These are phyloP conservation scores for Cichlasoma orientale DNA, from an alignment of 2,797 vertebrate genomes.

Conservation along the genomic window DNA sequence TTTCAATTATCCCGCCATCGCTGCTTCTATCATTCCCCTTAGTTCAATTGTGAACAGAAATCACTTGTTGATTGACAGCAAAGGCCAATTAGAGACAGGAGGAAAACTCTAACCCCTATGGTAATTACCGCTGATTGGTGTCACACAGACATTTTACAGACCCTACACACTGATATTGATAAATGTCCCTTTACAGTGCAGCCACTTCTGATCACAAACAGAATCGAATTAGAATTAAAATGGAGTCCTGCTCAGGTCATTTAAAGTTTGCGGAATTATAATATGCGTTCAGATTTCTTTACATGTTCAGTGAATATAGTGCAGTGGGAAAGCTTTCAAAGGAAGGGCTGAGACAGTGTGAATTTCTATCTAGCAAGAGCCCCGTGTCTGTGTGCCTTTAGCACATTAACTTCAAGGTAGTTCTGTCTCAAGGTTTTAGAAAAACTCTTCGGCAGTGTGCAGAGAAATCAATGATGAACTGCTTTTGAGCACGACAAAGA, in stretches of 20 bases:
- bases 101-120: conserved; percentile 69
- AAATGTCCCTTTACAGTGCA: conserved; percentile 34
- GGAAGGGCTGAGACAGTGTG: conserved; percentile 39
- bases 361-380: conserved; percentile 46
- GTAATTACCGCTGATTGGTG: conserved; percentile 81
- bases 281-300: conserved; percentile 41
- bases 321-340: conserved; percentile 41
- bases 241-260: conserved; percentile 1
- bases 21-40: conserved; percentile 74
- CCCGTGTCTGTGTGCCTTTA: conserved; percentile 52
- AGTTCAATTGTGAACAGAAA: conserved; percentile 80
- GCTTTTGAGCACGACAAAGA: conserved; percentile 59
- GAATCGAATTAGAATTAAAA: conserved; percentile 20
- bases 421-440: conserved; percentile 58
- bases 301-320: conserved; percentile 19
- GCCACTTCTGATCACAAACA: background rate
- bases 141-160: conserved; percentile 71
- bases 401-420: conserved; percentile 72
- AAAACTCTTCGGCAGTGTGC: conserved; percentile 48
- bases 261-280: conserved; percentile 37
- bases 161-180: conserved; percentile 49
- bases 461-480: conserved; percentile 60
- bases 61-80: conserved; percentile 85
- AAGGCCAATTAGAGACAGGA: conserved; percentile 77
- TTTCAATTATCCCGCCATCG: conserved; percentile 83